phyloP scores from a whole-genome alignment of 2,888 invertebrate species.

The Spisula subtruncata region DNA sequence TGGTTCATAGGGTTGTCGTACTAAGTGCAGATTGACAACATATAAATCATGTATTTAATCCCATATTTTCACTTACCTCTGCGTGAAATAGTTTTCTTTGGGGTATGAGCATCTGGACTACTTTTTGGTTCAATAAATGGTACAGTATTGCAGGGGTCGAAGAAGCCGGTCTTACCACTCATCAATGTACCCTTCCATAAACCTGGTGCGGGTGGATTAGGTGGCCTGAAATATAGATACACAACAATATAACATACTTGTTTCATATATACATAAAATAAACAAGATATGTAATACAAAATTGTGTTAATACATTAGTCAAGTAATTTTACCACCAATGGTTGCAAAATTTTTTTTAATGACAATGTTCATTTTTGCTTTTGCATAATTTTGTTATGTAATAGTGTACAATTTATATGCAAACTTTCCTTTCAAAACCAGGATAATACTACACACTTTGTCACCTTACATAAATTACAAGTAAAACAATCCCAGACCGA shows the following conservation, averaged over 20 bases:
- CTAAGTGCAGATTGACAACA: no score
- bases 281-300: not conserved
- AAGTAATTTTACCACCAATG: not conserved
- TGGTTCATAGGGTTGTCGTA: no score
- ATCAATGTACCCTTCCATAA: slow-evolving; percentile 97
- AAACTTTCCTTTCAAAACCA: no score
- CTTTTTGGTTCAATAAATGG: slow-evolving; percentile 89
- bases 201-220: slow-evolving; percentile 83
- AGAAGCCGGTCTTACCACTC: slow-evolving; percentile 96
- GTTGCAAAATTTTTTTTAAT: no score
- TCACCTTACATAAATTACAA: not conserved
- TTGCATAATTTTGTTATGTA: no score
- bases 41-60: not conserved
- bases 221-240: slow-evolving; percentile 85
- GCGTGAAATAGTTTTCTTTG: slow-evolving; percentile 76
- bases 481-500: not conserved
- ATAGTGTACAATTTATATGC: no score
- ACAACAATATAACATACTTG: no score
- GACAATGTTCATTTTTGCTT: no score
- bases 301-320: not conserved
- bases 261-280: not conserved
- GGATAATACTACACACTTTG: no score
- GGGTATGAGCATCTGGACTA: slow-evolving; percentile 78
- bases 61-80: slow-evolving; percentile 78
- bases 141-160: slow-evolving; percentile 96